phyloP scores from a whole-genome alignment of 1,140 invertebrate genomes.

The Drosophila bocqueti region DNA sequence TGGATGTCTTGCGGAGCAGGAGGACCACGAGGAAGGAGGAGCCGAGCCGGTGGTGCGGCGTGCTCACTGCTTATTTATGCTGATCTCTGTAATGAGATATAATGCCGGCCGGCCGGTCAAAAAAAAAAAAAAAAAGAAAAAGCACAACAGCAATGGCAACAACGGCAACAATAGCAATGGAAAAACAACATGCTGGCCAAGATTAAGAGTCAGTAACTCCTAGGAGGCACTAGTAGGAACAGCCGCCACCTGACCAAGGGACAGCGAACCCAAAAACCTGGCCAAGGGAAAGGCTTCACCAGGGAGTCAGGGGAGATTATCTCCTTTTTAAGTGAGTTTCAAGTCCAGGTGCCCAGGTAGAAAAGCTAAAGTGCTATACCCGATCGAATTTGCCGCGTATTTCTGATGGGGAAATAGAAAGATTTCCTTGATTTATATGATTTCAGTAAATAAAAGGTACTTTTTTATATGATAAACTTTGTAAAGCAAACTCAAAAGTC shows the following conservation, averaged over 20 bases:
- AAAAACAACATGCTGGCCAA: slow-evolving; percentile 41
- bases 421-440: not conserved
- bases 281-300: slow-evolving; percentile 13
- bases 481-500: not conserved
- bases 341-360: not conserved
- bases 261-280: slow-evolving; percentile 17
- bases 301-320: slow-evolving; percentile 19
- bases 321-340: slow-evolving; percentile 9
- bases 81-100: slow-evolving; percentile 84
- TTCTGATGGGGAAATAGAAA: not conserved
- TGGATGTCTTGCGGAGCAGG: slow-evolving; percentile 5
- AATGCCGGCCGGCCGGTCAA: slow-evolving; percentile 76
- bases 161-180: slow-evolving; percentile 28
- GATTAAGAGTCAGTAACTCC: slow-evolving; percentile 33
- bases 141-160: slow-evolving; percentile 21
- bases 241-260: slow-evolving; percentile 40
- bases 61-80: slow-evolving; percentile 81
- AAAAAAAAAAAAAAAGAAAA: slow-evolving; percentile 36
- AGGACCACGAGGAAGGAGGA: not conserved
- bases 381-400: not conserved
- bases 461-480: not conserved
- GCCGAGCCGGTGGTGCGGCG: slow-evolving; percentile 47
- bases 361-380: not conserved
- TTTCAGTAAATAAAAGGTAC: too few relatives aligned
- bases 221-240: slow-evolving; percentile 1